Evolutionary conservation across 2,888 invertebrate species (phyloP).

Genomic region (Eurois occulta): DNA sequence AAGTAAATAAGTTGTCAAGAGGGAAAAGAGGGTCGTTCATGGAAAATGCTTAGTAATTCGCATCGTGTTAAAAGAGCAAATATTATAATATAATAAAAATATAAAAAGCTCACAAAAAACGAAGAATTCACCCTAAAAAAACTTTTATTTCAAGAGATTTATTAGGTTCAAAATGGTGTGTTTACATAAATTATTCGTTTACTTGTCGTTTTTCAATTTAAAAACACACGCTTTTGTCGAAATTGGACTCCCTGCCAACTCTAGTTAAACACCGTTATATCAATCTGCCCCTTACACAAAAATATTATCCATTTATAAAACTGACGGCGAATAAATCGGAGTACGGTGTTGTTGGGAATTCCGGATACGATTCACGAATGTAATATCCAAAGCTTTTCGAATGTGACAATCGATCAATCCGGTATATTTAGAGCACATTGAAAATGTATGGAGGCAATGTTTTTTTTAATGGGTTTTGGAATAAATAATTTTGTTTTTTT

Average conservation of each 20-base stretch:
- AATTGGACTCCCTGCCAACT: not conserved
- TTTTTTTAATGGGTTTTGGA: conserved; percentile 5
- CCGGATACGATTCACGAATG: conserved; percentile 16
- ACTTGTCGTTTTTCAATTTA: conserved; percentile 9
- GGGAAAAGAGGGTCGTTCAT: not conserved
- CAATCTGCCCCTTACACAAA: conserved; percentile 17
- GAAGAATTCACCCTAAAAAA: not conserved
- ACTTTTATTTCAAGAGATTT: not conserved
- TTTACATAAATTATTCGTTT: not conserved
- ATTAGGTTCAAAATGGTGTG: not conserved
- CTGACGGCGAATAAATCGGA: conserved; percentile 39
- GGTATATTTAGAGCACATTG: conserved; percentile 14
- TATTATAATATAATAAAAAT: not conserved
- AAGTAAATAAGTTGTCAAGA: not conserved
- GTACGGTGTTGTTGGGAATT: conserved; percentile 5
- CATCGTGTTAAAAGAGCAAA: not conserved
- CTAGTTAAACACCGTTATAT: conserved; percentile 30
- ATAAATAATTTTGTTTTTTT: not conserved
- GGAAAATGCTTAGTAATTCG: too few species aligned
- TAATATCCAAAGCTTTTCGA: conserved; percentile 20
- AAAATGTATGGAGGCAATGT: conserved; percentile 1
- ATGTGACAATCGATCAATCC: conserved; percentile 48
- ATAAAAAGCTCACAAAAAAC: not conserved
- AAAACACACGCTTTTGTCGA: conserved; percentile 3
- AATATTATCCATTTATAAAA: conserved; percentile 44